Percentiles rank a stretch among this genome's conserved stretches.
Conservation (phyloP, 2,113 vertebrate genomes). For the Lepidothrix coronata region DNA sequence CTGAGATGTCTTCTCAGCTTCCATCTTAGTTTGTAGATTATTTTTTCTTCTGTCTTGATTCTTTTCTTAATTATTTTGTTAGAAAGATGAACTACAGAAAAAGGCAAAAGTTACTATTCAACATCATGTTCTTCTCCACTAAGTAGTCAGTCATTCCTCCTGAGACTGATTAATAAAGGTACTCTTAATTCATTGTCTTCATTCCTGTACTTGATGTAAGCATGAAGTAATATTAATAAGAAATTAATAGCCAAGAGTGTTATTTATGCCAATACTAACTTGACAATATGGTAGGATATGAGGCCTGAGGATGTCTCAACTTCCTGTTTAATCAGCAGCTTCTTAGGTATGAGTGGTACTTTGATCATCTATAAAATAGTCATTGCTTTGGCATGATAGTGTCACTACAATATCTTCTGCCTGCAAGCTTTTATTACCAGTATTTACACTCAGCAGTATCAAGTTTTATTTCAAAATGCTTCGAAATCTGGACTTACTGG, state of each 20-base stretch:
- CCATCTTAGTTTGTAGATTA: not conserved
- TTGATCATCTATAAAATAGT: not conserved
- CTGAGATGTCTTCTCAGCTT: not conserved
- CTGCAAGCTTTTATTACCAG: not conserved
- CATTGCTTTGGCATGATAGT: not conserved
- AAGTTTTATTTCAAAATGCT: not conserved
- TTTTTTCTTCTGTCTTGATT: not conserved
- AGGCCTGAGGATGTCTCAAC: not conserved
- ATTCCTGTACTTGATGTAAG: not conserved
- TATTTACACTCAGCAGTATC: not conserved
- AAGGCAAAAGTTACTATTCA: not conserved
- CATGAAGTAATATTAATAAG: not conserved
- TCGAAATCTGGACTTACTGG: not conserved
- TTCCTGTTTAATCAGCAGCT: not conserved
- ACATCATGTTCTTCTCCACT: not conserved
- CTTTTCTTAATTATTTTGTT: not conserved
- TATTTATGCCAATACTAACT: not conserved
- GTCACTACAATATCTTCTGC: not conserved
- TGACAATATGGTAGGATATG: not conserved
- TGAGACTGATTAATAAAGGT: not conserved
- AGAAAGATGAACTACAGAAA: not conserved
- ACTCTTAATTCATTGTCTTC: not conserved
- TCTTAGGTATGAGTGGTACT: not conserved
- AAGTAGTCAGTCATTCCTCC: not conserved
- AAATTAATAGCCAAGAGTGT: not conserved